Base-by-base conservation (phyloP, 2,797 vertebrate species). In the Lepilemur septentrionalis region DNA sequence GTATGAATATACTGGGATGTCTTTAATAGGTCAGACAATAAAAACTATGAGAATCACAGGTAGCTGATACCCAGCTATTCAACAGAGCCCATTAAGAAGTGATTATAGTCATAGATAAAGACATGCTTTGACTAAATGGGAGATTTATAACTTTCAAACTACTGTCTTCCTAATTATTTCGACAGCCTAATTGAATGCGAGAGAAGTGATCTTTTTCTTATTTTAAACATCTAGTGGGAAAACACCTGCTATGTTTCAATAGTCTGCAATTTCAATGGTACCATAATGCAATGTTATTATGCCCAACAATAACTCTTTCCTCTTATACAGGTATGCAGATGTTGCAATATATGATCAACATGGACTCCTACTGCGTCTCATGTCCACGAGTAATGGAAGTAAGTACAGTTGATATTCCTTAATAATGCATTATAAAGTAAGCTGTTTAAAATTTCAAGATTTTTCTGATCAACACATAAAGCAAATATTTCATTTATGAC, bases 201-300 rank as follows among this genome's bases (percentile, higher is more conserved):
- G n/a, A 83, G 32, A 94, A 63, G 12, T 67, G 3, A 80, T 87
- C 14, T 63, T 95, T 91, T 43, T n/a, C 48, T 80, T 80, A 82
- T 63, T 59, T 43, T 25, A 93, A 92, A 88, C 38, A 92, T 83
- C 84, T 73, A 11, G 59, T 81, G 70, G 76, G 80, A 91, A 95
- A 93, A 93, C 72, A 94, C 20, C 84, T 92, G 41, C 52, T 94
- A 23, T 52, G 5, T 80, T 93, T 95, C 81, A 57, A 30, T 50
- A 78, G 35, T 38, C 30, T 84, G 35, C 10, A 25, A 61, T 92
- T 90, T 94, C 72, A 87, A 65, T 82, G 41, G 38, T 67, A 59
- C 28, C 7, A 28, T 50, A 57, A 70, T 79, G 20, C 18, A 82
- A 7, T 69, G 8, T 32, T 50, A 55, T 61, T n/a, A 35, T 22